phyloP scores from a whole-genome alignment of 2,888 invertebrate species.

The Monochamus alternatus region DNA sequence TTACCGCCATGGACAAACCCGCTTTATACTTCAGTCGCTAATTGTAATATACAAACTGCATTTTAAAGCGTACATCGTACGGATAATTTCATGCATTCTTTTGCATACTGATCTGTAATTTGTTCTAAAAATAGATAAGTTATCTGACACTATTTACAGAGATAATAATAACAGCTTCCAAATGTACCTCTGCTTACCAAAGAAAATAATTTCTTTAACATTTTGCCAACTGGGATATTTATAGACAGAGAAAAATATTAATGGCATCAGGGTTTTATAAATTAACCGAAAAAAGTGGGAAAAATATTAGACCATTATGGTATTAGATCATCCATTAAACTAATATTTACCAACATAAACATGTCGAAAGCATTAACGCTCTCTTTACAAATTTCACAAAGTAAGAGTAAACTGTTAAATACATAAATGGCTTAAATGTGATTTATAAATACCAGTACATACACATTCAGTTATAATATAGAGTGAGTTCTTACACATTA shows the following conservation, averaged over 20 bases:
- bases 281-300: too few species aligned
- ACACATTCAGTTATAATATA: too few species aligned
- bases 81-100: background rate
- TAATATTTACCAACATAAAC: too few species aligned
- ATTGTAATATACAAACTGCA: conserved; percentile 7
- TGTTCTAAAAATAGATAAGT: conserved; percentile 1
- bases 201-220: background rate
- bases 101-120: background rate
- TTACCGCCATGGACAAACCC: conserved; percentile 15
- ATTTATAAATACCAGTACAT: too few species aligned
- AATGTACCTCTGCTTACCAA: background rate
- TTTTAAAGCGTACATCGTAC: conserved; percentile 9
- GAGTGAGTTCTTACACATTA: background rate
- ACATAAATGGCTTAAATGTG: too few species aligned
- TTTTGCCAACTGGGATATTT: background rate
- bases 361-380: too few species aligned
- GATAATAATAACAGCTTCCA: background rate
- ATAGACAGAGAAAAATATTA: background rate
- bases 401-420: too few species aligned
- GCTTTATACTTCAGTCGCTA: conserved; percentile 4
- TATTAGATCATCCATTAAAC: too few species aligned
- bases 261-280: too few species aligned
- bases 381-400: too few species aligned
- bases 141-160: conserved; percentile 4
- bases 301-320: too few species aligned